Evolutionary conservation across 2,797 vertebrate species (phyloP), one percentile per base, ranked within the genome.

Genomic region (Saxicola maurus): DNA sequence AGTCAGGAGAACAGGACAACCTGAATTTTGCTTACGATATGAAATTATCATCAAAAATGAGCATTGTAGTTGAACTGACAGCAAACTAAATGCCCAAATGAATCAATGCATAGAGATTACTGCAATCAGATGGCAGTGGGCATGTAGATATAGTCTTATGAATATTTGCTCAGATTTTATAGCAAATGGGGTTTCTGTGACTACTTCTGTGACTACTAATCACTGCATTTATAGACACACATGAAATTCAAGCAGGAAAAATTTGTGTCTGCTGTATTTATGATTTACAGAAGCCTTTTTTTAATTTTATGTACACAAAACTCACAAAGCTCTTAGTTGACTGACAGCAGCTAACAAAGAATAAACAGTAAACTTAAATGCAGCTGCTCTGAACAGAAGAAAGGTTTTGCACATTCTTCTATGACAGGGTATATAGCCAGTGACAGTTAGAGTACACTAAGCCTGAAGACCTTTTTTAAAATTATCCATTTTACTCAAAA

Each of bases 401-500:
- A 78, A 27, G 10, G 1, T 68, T 46, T 53, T 64, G 30, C 43
- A 76, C 7, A 12, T 76, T 64, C 40, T 84, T 95, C 79, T 68
- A 17, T 49, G 81, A 52, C n/a, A 83, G 45, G 48, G 83, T 16
- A 73, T 71, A 60, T 64, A 64, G 78, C 66, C 74, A 93, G 46
- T 45, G 83, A 80, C 53, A 91, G 92, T 60, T 68, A 80, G 42
- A 86, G 40, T 20, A 31, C 60, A 49, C 49, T 2, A 20, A 33
- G 40, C 23, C 48, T 89, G 46, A 42, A 77, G 43, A 40, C 31
- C 8, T 56, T 90, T 78, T 49, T n/a, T 17, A 2, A 85, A 91
- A 53, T 52, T 52, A 89, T 69, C 73, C 37, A 55, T 87, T 85
- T 91, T 80, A 91, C 82, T 92, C 24, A 92, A 95, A 96, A 61